phyloP scores from a whole-genome alignment of 2,888 invertebrate species.

The Allygus modestus region DNA sequence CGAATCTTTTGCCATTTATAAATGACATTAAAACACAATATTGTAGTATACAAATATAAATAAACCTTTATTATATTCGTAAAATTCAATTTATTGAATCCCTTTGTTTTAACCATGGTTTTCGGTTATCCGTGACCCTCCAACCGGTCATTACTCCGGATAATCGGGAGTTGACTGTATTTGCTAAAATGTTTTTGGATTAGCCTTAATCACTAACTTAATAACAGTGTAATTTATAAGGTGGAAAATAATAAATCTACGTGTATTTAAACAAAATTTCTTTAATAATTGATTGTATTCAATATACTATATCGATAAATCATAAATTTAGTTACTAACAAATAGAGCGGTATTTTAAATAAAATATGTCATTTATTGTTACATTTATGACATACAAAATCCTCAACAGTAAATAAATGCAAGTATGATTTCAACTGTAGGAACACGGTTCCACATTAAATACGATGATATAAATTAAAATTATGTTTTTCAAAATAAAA shows the following conservation, averaged over 20 bases:
- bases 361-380: conserved; percentile 42
- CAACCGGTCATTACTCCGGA: too few relatives aligned
- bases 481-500: conserved; percentile 66
- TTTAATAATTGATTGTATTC: conserved; percentile 58
- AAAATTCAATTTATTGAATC: too few relatives aligned
- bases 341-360: conserved; percentile 56
- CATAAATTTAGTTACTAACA: conserved; percentile 53
- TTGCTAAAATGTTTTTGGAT: too few relatives aligned
- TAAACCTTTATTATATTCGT: too few relatives aligned
- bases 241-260: background rate
- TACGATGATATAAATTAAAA: conserved; percentile 65
- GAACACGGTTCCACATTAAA: conserved; percentile 53
- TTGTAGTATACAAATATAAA: too few relatives aligned
- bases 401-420: conserved; percentile 55
- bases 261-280: conserved; percentile 58
- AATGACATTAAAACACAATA: too few relatives aligned
- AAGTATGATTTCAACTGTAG: conserved; percentile 42
- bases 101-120: too few relatives aligned
- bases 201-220: too few relatives aligned
- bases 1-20: too few relatives aligned
- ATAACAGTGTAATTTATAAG: too few relatives aligned
- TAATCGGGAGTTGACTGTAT: too few relatives aligned
- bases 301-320: conserved; percentile 57
- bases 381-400: conserved; percentile 29
- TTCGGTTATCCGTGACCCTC: too few relatives aligned